Conservation (phyloP, 1,140 invertebrate species). For the Drosophila micromelanica region DNA sequence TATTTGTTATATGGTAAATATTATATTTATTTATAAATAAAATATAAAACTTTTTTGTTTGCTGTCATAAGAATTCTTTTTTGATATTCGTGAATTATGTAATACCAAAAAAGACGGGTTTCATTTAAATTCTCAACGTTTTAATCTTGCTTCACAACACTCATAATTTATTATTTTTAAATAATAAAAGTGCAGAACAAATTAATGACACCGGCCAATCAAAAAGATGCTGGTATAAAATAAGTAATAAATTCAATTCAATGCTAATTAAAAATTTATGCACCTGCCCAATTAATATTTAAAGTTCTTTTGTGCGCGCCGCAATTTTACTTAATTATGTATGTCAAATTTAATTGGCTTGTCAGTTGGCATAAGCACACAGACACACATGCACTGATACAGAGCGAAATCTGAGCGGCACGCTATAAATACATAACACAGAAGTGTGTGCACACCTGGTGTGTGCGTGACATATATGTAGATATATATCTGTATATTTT, state of each 20-base stretch:
- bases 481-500: constrained; percentile 23
- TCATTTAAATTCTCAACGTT: neutral
- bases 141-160: neutral
- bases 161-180: constrained; percentile 1
- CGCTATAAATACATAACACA: constrained; percentile 70
- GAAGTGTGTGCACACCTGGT: constrained; percentile 57
- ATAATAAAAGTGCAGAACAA: constrained; percentile 1
- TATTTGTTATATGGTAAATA: too few species aligned
- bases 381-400: constrained; percentile 22
- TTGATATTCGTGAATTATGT: too few species aligned
- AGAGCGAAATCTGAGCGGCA: constrained; percentile 39
- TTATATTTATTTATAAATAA: too few species aligned
- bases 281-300: constrained; percentile 49
- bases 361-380: constrained; percentile 52
- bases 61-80: too few species aligned
- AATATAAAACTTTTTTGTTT: too few species aligned
- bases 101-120: neutral
- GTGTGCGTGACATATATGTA: constrained; percentile 49
- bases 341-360: constrained; percentile 81
- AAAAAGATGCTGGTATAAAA: constrained; percentile 5
- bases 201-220: constrained; percentile 12
- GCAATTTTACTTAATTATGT: constrained; percentile 72
- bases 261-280: constrained; percentile 75
- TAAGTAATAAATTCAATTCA: constrained; percentile 42
- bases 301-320: constrained; percentile 42